Evolutionary conservation across 2,888 invertebrate species (phyloP).

Genomic region (Drosophila prolongata): DNA sequence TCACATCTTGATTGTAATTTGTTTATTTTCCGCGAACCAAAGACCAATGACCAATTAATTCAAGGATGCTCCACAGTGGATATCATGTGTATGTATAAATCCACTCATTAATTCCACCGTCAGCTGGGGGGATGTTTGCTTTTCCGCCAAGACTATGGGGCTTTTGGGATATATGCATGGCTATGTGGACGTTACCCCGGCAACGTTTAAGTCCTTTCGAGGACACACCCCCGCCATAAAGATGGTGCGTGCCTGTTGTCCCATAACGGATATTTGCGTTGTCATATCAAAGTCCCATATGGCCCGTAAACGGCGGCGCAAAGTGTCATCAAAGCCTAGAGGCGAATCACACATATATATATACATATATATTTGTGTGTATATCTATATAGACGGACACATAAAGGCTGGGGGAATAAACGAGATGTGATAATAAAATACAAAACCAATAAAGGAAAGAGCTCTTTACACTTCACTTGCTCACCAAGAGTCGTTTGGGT

Average conservation of each 20-base stretch:
- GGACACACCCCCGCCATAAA: background rate
- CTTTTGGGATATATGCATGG: background rate
- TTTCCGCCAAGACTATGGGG: background rate
- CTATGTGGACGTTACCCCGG: constrained; percentile 37
- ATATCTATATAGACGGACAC: constrained; percentile 17
- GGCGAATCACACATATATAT: constrained; percentile 47
- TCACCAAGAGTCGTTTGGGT: constrained; percentile 72
- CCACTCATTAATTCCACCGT: constrained; percentile 9
- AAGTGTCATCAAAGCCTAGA: constrained; percentile 81
- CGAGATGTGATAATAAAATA: constrained; percentile 82
- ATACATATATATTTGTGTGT: constrained; percentile 1
- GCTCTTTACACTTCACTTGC: constrained; percentile 83
- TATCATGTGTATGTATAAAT: constrained; percentile 4
- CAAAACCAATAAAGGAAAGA: constrained; percentile 84
- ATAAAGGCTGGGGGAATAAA: constrained; percentile 68
- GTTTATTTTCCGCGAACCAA: background rate
- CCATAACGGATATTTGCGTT: constrained; percentile 82
- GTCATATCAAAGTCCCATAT: constrained; percentile 84
- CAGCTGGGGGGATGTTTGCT: constrained; percentile 4
- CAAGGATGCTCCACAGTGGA: constrained; percentile 2
- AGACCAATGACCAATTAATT: constrained; percentile 22
- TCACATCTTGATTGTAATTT: constrained; percentile 11
- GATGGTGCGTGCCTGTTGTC: constrained; percentile 71
- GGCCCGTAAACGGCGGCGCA: constrained; percentile 80
- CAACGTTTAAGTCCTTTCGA: constrained; percentile 14